Evolutionary conservation across 2,888 invertebrate genomes (phyloP), one percentile per base, ranked within the genome.

Genomic region (Drosophila mercatorum): DNA sequence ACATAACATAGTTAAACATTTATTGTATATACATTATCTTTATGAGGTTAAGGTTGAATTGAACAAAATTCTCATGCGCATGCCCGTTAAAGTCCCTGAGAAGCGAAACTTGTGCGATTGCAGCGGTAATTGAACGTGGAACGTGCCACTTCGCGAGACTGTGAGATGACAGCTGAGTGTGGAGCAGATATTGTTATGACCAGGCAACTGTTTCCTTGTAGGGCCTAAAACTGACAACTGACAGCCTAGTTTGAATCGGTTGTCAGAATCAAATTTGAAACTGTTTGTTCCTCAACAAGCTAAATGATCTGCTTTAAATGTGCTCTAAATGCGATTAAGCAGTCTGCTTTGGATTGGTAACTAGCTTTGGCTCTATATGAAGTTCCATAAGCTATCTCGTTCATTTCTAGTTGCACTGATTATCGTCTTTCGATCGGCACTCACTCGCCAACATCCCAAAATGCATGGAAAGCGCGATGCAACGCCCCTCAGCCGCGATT

Each of bases 321-420:
- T 79, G 47, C 66, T 81, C 75, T 78, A 80, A 89, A 91, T 91
- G 91, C 79, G 77, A 81, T 55, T 70, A 64, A 82, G 64, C 62
- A 51, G 43, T 62, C 68, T 68, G 53, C 59, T 69, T 65, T 81
- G 78, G 77, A 71, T 87, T 64, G 80, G 91, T 91, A 72, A 86
- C 82, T 70, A 1, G 22, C 6, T 5, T 1, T 17, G 12, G 2
- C 12, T 28, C 6, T 22, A 7, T 12, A 14, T 52, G n/a, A 12
- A 43, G 4, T 6, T 17, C 3, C 36, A 31, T 12, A 10, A 12
- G n/a, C 14, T 5, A 0, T 34, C 26, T 11, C 22, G 2, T 3
- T 10, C 4, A 34, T 2, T 53, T 67, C n/a, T 28, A 81, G 85
- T 80, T 47, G 61, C 72, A 46, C 46, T 86, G 10, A 62, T 57